These are phyloP conservation scores for Palythoa caribaeorum DNA, from an alignment of 92 coral and sea anemone species.

Conservation along the genomic window DNA sequence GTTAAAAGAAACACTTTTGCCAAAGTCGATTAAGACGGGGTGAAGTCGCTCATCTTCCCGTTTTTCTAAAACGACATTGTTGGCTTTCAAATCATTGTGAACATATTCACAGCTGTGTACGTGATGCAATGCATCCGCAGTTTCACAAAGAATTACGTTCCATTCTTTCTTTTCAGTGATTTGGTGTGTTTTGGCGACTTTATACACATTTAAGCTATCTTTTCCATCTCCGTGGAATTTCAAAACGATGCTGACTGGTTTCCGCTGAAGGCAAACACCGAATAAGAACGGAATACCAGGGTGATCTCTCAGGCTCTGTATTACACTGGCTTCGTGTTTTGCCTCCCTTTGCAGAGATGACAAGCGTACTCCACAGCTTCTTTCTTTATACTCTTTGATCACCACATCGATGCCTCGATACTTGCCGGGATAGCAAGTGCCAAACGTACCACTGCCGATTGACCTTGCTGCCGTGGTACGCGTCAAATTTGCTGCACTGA, in stretches of 20 bases:
- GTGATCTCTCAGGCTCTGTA: slow-evolving; percentile 49
- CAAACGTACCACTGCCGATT: slow-evolving; percentile 58
- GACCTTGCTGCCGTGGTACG: slow-evolving; percentile 13
- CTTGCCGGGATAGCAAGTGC: slow-evolving; percentile 56
- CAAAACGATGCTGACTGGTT: slow-evolving; percentile 52
- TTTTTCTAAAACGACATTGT: too few relatives aligned
- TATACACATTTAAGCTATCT: slow-evolving; percentile 44
- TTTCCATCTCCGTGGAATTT: slow-evolving; percentile 61
- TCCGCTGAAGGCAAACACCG: slow-evolving; percentile 29
- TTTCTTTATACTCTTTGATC: slow-evolving; percentile 49
- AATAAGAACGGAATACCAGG: slow-evolving; percentile 57
- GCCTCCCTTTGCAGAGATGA: slow-evolving; percentile 31
- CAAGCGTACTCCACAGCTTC: neutral
- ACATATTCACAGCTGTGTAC: slow-evolving; percentile 32
- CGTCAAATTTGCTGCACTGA: slow-evolving; percentile 27
- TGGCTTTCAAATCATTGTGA: too few relatives aligned
- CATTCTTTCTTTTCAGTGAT: slow-evolving; percentile 21
- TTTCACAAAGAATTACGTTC: slow-evolving; percentile 47
- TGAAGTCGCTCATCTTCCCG: slow-evolving; percentile 31
- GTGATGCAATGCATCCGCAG: slow-evolving; percentile 56
- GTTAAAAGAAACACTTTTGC: slow-evolving; percentile 33
- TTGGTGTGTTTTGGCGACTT: slow-evolving; percentile 40
- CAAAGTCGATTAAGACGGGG: slow-evolving; percentile 51
- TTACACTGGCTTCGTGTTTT: slow-evolving; percentile 28
- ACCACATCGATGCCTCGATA: slow-evolving; percentile 57